phyloP scores from a whole-genome alignment of 2,888 invertebrate genomes.

The Eudasyphora cyanicolor region DNA sequence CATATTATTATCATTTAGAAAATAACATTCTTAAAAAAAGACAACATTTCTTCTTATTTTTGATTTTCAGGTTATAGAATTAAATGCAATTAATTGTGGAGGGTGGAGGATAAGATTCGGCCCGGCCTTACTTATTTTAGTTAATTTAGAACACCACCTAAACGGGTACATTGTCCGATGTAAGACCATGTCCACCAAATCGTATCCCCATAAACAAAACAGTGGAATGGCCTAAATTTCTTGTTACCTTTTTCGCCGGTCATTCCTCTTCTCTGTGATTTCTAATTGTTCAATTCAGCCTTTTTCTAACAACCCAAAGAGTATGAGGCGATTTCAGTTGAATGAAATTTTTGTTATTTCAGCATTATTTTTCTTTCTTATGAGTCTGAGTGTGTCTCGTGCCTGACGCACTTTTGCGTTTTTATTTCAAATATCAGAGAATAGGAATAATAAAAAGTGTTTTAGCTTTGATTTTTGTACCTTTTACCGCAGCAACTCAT shows the following conservation, averaged over 20 bases:
- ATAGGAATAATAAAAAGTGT: slow-evolving; percentile 24
- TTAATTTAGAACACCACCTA: too few species aligned
- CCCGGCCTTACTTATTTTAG: too few species aligned
- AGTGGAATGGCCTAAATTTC: neutral
- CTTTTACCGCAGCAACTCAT: slow-evolving; percentile 32
- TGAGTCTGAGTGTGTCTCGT: slow-evolving; percentile 46
- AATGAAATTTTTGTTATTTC: neutral
- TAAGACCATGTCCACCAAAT: neutral
- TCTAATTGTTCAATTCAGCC: slow-evolving; percentile 13
- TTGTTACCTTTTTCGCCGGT: neutral
- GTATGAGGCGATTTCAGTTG: neutral
- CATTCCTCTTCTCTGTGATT: neutral
- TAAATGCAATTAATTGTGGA: too few species aligned
- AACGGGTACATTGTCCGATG: too few species aligned
- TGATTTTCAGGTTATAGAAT: too few species aligned
- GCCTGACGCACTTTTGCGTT: slow-evolving; percentile 61
- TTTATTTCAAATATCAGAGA: slow-evolving; percentile 14
- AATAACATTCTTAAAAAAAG: too few species aligned
- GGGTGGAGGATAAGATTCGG: too few species aligned
- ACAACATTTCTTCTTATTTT: too few species aligned
- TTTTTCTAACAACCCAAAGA: neutral
- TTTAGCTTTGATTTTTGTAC: slow-evolving; percentile 36
- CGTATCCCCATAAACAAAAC: neutral
- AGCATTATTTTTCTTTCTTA: slow-evolving; percentile 5
- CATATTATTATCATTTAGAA: too few species aligned